Evolutionary conservation across 2,797 vertebrate genomes (phyloP).

Genomic region (Monodelphis domestica): DNA sequence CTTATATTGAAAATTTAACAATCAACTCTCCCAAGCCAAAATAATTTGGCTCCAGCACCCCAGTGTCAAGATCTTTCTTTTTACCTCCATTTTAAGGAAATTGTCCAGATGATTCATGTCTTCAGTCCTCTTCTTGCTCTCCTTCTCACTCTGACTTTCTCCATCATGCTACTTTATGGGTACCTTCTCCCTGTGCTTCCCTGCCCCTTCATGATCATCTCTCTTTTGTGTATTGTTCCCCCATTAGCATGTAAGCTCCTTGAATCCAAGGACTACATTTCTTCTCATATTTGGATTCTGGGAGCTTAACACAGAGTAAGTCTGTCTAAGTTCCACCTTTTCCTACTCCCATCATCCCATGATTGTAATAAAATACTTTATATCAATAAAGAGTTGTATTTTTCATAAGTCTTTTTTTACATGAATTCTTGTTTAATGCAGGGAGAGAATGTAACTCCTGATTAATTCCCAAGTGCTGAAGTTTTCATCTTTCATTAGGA

Average conservation of each 20-base stretch:
- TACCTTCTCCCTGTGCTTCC: neutral
- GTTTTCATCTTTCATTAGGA: too few species aligned
- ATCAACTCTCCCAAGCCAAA: neutral
- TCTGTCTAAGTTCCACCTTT: neutral
- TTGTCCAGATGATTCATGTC: neutral
- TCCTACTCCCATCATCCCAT: too few species aligned
- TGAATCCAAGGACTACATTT: too few species aligned
- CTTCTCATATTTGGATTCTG: too few species aligned
- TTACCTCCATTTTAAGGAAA: neutral
- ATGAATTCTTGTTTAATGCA: too few species aligned
- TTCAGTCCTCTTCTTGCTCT: neutral
- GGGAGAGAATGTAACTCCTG: too few species aligned
- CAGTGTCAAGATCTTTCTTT: neutral
- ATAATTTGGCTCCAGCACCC: neutral
- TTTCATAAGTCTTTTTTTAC: neutral
- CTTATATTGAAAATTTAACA: neutral
- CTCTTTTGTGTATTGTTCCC: neutral
- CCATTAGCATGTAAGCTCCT: neutral
- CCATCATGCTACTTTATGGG: neutral
- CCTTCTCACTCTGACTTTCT: neutral
- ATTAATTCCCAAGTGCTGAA: too few species aligned
- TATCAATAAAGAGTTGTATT: too few species aligned
- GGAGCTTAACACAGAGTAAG: too few species aligned
- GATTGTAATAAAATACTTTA: too few species aligned
- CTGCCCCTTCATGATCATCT: neutral